phyloP scores from a whole-genome alignment of 2,113 vertebrate genomes.

The Barbus barbus region DNA sequence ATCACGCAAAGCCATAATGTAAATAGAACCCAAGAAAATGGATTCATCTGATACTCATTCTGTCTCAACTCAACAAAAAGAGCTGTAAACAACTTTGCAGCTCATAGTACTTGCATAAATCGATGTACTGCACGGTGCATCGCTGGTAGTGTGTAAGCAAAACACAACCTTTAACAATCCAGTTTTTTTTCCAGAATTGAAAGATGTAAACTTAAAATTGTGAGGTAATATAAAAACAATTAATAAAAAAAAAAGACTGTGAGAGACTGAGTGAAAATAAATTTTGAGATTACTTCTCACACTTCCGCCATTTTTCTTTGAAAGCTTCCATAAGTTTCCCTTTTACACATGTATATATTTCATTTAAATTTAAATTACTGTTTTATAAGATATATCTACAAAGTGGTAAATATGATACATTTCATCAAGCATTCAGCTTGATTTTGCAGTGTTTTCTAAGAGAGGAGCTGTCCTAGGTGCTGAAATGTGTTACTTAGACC shows the following conservation, averaged over 20 bases:
- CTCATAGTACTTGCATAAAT: neutral
- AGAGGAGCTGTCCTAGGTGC: conserved; percentile 28
- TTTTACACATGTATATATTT: neutral
- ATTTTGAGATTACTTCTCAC: no score
- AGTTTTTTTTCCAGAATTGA: neutral
- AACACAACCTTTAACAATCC: no score
- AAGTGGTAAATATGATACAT: no score
- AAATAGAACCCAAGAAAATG: conserved; percentile 7
- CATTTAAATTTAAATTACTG: neutral
- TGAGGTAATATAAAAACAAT: neutral
- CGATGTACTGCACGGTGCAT: neutral
- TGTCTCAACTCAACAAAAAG: conserved; percentile 18
- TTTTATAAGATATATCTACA: no score
- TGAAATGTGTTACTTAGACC: conserved; percentile 11
- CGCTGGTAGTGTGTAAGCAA: neutral
- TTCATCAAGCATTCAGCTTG: neutral
- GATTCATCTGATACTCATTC: conserved; percentile 9
- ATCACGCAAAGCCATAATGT: conserved; percentile 3
- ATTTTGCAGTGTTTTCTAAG: neutral
- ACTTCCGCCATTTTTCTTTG: no score
- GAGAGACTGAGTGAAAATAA: no score
- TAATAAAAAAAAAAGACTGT: no score
- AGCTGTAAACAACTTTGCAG: neutral
- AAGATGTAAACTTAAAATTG: neutral
- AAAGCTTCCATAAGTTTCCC: neutral